Conservation (phyloP, 2,113 vertebrate species). For the Eidolon helvum region DNA sequence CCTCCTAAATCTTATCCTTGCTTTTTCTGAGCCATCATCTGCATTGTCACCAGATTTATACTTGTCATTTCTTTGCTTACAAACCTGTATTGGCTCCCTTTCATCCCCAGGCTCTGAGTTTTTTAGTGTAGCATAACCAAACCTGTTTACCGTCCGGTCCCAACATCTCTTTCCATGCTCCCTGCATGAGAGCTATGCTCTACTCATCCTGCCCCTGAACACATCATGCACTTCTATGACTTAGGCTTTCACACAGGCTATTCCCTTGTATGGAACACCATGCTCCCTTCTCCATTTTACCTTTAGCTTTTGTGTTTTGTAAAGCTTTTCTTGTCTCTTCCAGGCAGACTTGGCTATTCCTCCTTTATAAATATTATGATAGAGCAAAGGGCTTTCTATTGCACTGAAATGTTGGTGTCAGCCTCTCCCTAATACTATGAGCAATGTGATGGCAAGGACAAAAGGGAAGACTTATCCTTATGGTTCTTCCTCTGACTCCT, state of each 20-base stretch:
- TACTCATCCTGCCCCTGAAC: neutral
- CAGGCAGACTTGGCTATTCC: neutral
- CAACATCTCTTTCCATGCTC: accelerated
- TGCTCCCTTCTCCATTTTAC: neutral
- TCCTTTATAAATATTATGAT: neutral
- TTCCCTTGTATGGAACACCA: neutral
- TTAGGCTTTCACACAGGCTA: neutral
- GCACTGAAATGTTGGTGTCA: no score
- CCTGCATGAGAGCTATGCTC: neutral
- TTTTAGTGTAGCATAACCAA: neutral
- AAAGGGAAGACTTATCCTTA: neutral
- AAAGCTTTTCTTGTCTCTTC: neutral
- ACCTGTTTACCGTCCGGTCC: neutral
- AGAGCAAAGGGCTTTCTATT: neutral
- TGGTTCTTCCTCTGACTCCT: neutral
- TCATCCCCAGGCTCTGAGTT: neutral
- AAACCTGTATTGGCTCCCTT: neutral
- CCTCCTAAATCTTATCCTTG: neutral
- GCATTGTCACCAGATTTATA: neutral
- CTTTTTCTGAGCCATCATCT: neutral
- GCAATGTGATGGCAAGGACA: neutral
- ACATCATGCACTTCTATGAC: neutral
- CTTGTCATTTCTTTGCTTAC: neutral
- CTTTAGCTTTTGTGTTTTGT: neutral
- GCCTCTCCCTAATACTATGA: neutral